A percentile compares a stretch with the other conserved stretches of the same genome.
These are phyloP conservation scores for Axinella damicornis DNA, from an alignment of 37 sponge, comb jelly and placozoan genomes.

Conservation along the genomic window DNA sequence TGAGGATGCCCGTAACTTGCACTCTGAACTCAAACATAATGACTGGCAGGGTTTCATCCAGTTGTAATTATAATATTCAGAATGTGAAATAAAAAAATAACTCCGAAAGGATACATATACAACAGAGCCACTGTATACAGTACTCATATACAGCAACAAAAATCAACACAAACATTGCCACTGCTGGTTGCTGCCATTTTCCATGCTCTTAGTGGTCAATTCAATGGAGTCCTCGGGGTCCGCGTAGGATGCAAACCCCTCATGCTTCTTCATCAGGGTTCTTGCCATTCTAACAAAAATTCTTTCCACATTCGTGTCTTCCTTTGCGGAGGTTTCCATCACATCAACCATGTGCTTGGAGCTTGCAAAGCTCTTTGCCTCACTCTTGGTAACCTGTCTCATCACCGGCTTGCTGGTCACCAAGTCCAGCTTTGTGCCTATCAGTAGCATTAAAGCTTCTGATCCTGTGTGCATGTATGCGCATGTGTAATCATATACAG, in stretches of 20 bases:
- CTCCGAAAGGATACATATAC: no score
- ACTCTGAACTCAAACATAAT: no score
- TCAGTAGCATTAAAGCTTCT: conserved; percentile 43
- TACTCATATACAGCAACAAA: no score
- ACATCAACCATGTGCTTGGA: conserved; percentile 40
- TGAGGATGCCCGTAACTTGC: no score
- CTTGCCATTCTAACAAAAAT: conserved; percentile 42
- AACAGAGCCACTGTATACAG: no score
- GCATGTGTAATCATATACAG: not conserved
- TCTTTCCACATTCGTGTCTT: conserved; percentile 69
- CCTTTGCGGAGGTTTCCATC: conserved; percentile 73
- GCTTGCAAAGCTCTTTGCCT: conserved; percentile 35
- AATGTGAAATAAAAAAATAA: no score
- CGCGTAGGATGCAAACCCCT: not conserved
- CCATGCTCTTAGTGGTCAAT: not conserved
- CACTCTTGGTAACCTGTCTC: conserved; percentile 32
- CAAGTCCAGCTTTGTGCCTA: conserved; percentile 69
- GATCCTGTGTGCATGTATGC: conserved; percentile 22
- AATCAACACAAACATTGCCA: no score
- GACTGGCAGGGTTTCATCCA: no score
- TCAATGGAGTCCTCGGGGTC: conserved; percentile 3
- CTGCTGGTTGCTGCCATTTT: no score
- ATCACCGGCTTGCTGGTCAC: not conserved
- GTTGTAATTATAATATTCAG: no score
- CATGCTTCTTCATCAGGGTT: conserved; percentile 17